Percentiles rank a stretch among this genome's conserved stretches.
These are phyloP conservation scores for Corapipo altera DNA, from an alignment of 2,113 vertebrate species.

Conservation along the genomic window DNA sequence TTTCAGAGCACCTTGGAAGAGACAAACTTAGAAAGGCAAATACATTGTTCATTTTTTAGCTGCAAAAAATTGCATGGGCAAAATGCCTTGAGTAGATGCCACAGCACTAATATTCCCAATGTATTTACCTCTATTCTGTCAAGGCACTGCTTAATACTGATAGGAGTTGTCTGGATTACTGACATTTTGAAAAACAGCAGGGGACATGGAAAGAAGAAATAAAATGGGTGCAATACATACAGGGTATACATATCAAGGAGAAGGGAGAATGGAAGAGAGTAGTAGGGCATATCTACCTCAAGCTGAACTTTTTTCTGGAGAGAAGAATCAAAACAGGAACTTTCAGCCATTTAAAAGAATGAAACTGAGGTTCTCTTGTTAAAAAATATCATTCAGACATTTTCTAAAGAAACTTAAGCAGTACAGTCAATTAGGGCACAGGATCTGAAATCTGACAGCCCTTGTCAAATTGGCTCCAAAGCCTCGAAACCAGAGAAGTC, in stretches of 20 bases:
- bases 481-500: background rate
- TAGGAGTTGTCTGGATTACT: background rate
- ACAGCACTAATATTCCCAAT: background rate
- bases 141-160: background rate
- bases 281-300: background rate
- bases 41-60: background rate
- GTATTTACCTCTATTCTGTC: background rate
- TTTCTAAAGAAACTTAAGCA: conserved; percentile 22
- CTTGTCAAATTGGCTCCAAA: background rate
- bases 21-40: background rate
- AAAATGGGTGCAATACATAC: background rate
- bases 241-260: background rate
- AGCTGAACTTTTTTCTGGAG: conserved; percentile 14
- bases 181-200: background rate
- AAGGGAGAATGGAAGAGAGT: background rate
- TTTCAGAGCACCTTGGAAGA: background rate
- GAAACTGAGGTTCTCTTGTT: background rate
- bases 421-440: background rate
- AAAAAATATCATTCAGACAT: background rate
- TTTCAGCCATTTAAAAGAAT: conserved; percentile 18
- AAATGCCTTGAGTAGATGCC: background rate
- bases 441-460: conserved; percentile 4
- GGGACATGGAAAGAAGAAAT: background rate
- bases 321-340: background rate
- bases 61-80: background rate